Conservation (phyloP, 2,113 vertebrate genomes). For the Ascaphus truei region DNA sequence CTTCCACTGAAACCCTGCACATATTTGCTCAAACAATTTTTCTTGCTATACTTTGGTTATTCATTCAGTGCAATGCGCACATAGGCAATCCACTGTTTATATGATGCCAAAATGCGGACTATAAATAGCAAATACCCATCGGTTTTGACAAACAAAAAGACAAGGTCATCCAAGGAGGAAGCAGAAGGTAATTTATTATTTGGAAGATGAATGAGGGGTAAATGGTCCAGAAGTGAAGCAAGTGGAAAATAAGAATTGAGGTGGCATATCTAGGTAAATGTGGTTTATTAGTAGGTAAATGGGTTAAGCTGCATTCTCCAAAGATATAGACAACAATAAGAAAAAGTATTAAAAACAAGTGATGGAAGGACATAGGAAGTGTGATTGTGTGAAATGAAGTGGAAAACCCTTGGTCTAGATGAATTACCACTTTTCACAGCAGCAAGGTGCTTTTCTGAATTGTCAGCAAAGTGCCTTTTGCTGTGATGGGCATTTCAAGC, state of each 20-base stretch:
- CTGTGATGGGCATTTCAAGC: background rate
- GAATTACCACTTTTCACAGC: slow-evolving; percentile 8
- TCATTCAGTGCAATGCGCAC: too few species aligned
- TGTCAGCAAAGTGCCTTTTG: background rate
- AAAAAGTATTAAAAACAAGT: slow-evolving; percentile 3
- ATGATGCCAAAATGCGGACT: too few species aligned
- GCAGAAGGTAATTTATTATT: background rate
- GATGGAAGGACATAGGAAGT: slow-evolving; percentile 11
- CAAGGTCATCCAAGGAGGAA: background rate
- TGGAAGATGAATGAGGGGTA: background rate
- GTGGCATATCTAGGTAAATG: background rate
- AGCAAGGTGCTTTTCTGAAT: background rate
- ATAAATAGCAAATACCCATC: too few species aligned
- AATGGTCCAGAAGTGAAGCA: background rate
- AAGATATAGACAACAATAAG: background rate
- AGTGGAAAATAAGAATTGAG: background rate
- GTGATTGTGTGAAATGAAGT: slow-evolving; percentile 26
- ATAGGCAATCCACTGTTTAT: too few species aligned
- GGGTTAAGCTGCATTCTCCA: background rate
- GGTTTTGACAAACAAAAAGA: background rate
- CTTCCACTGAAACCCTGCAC: too few species aligned
- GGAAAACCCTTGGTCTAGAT: slow-evolving; percentile 21
- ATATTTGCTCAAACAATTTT: too few species aligned
- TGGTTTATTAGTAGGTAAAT: slow-evolving; percentile 16
- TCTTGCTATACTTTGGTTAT: too few species aligned